phyloP scores from a whole-genome alignment of 2,888 invertebrate species.

The Hypselothyrea guttata region DNA sequence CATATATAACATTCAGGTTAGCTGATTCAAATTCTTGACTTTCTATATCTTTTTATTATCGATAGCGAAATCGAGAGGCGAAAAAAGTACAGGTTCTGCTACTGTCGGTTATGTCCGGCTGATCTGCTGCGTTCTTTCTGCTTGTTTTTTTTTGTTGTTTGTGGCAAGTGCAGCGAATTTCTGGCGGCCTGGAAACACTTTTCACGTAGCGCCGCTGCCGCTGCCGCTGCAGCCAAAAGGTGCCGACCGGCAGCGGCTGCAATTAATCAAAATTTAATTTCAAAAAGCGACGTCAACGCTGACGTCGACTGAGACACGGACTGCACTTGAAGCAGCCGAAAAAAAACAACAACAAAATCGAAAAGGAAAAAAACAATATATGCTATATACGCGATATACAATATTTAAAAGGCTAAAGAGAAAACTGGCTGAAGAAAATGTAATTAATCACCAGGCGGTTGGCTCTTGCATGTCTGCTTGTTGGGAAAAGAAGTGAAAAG shows the following conservation, averaged over 20 bases:
- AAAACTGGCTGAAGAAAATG: conserved; percentile 68
- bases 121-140: no score
- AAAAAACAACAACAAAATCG: conserved; percentile 30
- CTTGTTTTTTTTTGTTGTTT: neutral
- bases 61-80: no score
- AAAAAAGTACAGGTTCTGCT: no score
- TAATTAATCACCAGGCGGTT: conserved; percentile 70
- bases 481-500: conserved; percentile 48
- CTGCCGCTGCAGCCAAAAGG: conserved; percentile 40
- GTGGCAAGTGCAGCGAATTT: conserved; percentile 71
- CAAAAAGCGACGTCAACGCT: conserved; percentile 58
- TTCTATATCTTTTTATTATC: no score
- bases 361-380: conserved; percentile 4
- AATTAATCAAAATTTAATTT: conserved; percentile 74
- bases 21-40: no score
- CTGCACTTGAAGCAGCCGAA: conserved; percentile 42
- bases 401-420: conserved; percentile 62
- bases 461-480: conserved; percentile 19
- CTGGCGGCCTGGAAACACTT: conserved; percentile 62
- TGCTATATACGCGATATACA: no score
- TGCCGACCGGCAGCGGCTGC: conserved; percentile 62
- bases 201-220: conserved; percentile 68
- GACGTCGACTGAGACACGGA: conserved; percentile 14
- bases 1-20: no score
- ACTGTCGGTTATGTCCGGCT: no score